Base-by-base conservation (phyloP, 2,797 vertebrate genomes). In the Malurus splendens region DNA sequence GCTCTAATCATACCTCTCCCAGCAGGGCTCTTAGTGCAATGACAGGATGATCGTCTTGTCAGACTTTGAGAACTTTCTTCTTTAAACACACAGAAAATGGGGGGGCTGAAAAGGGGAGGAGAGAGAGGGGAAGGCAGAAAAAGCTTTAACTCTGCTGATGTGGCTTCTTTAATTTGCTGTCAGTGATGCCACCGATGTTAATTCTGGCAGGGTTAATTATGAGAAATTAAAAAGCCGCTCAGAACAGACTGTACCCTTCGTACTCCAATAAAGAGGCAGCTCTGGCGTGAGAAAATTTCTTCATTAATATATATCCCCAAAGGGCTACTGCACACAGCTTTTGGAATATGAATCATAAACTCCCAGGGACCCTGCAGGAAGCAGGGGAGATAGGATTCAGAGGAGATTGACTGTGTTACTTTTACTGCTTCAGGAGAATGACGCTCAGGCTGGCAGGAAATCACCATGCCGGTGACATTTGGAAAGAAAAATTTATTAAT, bases 201-300 rank as follows among this genome's bases (percentile, higher is more conserved):
- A 97, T 96, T 95, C 93, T 96, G 96, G 85, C 93, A 95, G 93
- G 94, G 96, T 96, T 97, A 96, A 97, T 97, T 96, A 95, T 82
- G 89, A 96, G 95, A 96, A 97, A 97, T 97, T 97, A 95, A 96
- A 97, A 97, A 96, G 89, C 91, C 0, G 27, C 95, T 96, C 84
- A 59, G 93, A 97, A 97, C 95, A 97, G 96, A 96, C 96, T 96
- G 96, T 96, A 96, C 89, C 92, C 93, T 97, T 97, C 73, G 14
- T 93, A 96, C 89, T 96, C 77, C 86, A 95, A 95, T 97, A 95
- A 96, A 95, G 92, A 94, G 88, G 90, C 91, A 93, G 90, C 86
- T 96, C 88, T 96, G 95, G 92, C 81, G 83, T 89, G 92, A 96
- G 93, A 94, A 95, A 91, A 93, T 95, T 96, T 96, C 95, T 96